Percentiles rank a stretch among this genome's conserved stretches.
These are phyloP conservation scores for Martes martes DNA, from an alignment of 2,113 vertebrate species.

Conservation along the genomic window DNA sequence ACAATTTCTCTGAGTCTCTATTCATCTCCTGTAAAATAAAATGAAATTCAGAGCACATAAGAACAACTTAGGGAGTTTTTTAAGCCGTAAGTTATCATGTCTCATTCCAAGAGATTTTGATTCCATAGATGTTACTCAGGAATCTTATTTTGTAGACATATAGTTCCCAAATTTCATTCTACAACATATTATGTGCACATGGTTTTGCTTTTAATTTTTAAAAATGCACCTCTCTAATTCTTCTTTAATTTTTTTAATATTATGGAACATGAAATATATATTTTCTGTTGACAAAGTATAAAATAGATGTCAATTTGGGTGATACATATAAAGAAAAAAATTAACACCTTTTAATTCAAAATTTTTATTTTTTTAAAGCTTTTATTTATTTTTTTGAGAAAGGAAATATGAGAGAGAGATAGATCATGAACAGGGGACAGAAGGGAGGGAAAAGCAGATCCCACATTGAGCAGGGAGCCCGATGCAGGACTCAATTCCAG, in stretches of 20 bases:
- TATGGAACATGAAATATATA: not conserved
- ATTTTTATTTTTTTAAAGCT: not conserved
- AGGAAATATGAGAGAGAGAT: no score
- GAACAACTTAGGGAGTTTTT: not conserved
- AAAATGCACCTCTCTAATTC: not conserved
- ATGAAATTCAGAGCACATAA: not conserved
- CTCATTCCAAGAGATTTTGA: not conserved
- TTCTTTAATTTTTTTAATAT: slow-evolving; percentile 27
- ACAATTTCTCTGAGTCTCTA: not conserved
- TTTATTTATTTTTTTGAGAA: not conserved
- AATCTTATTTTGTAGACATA: not conserved
- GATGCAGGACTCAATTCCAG: no score
- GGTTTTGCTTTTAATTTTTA: not conserved
- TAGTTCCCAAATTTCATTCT: not conserved
- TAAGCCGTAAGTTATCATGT: not conserved
- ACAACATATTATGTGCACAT: not conserved
- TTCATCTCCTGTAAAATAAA: not conserved
- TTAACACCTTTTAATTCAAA: not conserved
- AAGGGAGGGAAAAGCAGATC: no score
- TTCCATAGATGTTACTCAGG: not conserved
- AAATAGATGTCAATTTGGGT: not conserved
- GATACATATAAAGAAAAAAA: not conserved
- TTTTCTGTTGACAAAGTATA: not conserved
- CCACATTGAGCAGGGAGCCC: no score
- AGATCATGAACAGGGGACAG: no score